Percentiles rank a stretch among this genome's conserved stretches.
Evolutionary conservation across 2,797 vertebrate genomes (phyloP).

Genomic region (Macropodus opercularis): DNA sequence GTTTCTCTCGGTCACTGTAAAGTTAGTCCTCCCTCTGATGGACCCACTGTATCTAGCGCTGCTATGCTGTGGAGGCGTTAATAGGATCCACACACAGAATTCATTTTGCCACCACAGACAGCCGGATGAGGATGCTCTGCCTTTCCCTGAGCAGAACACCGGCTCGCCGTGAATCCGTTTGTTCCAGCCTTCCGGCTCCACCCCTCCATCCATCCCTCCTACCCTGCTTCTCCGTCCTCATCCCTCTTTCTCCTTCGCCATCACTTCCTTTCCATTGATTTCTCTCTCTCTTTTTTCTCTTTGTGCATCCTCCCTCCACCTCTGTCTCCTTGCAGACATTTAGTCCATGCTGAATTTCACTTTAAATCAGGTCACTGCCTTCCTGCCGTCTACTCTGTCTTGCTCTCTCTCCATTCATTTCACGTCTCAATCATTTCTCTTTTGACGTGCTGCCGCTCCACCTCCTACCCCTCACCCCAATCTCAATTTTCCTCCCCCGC

Average conservation of each 20-base stretch:
- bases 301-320: conserved; percentile 35
- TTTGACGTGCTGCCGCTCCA: conserved; percentile 58
- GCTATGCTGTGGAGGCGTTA: conserved; percentile 55
- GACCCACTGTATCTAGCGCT: conserved; percentile 17
- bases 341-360: conserved; percentile 77
- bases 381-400: conserved; percentile 59
- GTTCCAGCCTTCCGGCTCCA: conserved; percentile 28
- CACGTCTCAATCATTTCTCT: conserved; percentile 64
- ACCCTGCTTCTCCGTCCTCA: conserved; percentile 9
- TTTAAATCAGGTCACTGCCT: conserved; percentile 84
- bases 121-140: conserved; percentile 55
- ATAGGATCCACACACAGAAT: conserved; percentile 66
- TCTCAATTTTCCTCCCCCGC: conserved; percentile 59
- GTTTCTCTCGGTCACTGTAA: not conserved
- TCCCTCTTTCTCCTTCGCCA: conserved; percentile 33
- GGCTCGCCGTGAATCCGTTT: conserved; percentile 61
- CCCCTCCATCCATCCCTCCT: conserved; percentile 17
- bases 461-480: conserved; percentile 6
- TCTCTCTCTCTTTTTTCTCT: conserved; percentile 35
- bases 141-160: conserved; percentile 34
- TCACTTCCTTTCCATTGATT: conserved; percentile 46
- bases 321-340: conserved; percentile 65
- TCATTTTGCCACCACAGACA: conserved; percentile 53
- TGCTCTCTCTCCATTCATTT: conserved; percentile 45
- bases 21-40: conserved; percentile 30